These are phyloP conservation scores for Pheosia tremula DNA, from an alignment of 2,888 invertebrate genomes.

Conservation along the genomic window DNA sequence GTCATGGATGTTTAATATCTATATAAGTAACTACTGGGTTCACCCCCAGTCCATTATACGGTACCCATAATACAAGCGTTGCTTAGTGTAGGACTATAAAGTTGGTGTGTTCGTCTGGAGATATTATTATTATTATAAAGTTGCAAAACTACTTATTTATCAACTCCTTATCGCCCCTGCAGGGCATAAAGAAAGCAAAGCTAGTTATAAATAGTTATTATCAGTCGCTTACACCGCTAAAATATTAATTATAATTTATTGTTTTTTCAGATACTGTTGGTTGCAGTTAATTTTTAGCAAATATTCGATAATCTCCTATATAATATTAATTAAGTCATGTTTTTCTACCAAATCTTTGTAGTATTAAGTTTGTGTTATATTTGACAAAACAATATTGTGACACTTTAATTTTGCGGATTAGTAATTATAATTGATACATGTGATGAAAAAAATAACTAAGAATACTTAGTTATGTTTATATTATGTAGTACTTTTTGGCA, in stretches of 20 bases:
- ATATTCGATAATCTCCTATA: slow-evolving; percentile 61
- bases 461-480: not conserved
- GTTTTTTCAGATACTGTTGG: slow-evolving; percentile 45
- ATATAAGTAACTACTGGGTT: too few relatives aligned
- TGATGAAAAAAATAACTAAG: not conserved
- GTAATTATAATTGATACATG: not conserved
- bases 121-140: too few relatives aligned
- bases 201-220: too few relatives aligned
- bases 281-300: slow-evolving; percentile 17
- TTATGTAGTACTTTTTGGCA: slow-evolving; percentile 14
- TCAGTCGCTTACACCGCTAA: too few relatives aligned
- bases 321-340: slow-evolving; percentile 62
- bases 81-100: too few relatives aligned
- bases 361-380: slow-evolving; percentile 49
- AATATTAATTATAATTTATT: slow-evolving; percentile 6
- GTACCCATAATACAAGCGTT: too few relatives aligned
- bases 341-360: slow-evolving; percentile 69
- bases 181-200: too few relatives aligned
- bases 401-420: slow-evolving; percentile 35
- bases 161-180: too few relatives aligned
- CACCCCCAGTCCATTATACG: too few relatives aligned
- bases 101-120: too few relatives aligned
- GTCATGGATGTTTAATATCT: too few relatives aligned
- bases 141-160: too few relatives aligned
- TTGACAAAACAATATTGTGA: slow-evolving; percentile 53